Percentiles rank a stretch among this genome's conserved stretches.
These are phyloP conservation scores for Terebella lapidaria DNA, from an alignment of 2,888 invertebrate genomes.

Conservation along the genomic window DNA sequence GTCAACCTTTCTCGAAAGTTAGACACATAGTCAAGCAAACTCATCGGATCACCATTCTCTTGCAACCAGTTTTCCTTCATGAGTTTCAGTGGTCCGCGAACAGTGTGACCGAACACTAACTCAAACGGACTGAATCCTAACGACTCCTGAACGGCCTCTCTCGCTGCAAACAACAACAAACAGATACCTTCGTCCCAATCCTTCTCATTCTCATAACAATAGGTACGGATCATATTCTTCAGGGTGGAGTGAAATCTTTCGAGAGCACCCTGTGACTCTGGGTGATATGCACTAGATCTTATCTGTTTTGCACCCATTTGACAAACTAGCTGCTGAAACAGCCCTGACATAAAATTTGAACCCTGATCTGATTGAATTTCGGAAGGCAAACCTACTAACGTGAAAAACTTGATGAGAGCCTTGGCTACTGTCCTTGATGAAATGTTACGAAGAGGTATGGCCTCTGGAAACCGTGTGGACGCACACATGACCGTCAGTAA, in stretches of 20 bases:
- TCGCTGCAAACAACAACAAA: conserved; percentile 1
- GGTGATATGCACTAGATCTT: conserved; percentile 8
- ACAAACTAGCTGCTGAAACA: conserved; percentile 7
- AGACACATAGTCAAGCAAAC: neutral
- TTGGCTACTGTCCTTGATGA: conserved; percentile 2
- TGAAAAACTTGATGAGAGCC: neutral
- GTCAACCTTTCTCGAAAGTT: neutral
- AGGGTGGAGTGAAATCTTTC: neutral
- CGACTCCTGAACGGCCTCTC: conserved; percentile 9
- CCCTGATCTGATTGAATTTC: conserved; percentile 11
- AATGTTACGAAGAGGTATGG: conserved; percentile 8
- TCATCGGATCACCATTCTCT: neutral
- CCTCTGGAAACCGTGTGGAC: conserved; percentile 11
- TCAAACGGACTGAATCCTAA: conserved; percentile 11
- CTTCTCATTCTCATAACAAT: conserved; percentile 1
- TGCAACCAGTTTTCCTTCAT: conserved; percentile 3
- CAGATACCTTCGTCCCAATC: conserved; percentile 2
- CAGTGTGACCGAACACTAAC: conserved; percentile 7
- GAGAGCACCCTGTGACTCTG: neutral
- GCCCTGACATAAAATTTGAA: conserved; percentile 9
- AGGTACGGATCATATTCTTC: conserved; percentile 1
- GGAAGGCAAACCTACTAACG: conserved; percentile 2
- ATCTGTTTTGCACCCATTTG: conserved; percentile 10
- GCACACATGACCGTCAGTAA: conserved; percentile 3
- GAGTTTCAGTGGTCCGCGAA: conserved; percentile 5